These are phyloP conservation scores for western clawed frog (Xenopus tropicalis) DNA, from an alignment of 2,113 vertebrate genomes.

Conservation along the genomic window UCB_Xtro_10.0 CM004448.2:88540001-88540500, in stretches of 20 bases:
- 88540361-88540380: neutral
- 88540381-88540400: neutral
- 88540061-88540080: slow-evolving; percentile 30
- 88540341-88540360: neutral
- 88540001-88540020: slow-evolving; percentile 35
- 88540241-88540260: neutral
- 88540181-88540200: neutral
- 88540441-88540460: too few relatives aligned
- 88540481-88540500: too few relatives aligned
- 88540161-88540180: neutral
- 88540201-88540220: neutral
- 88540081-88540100: slow-evolving; percentile 32
- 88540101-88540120: slow-evolving; percentile 10
- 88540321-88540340: neutral
- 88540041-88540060: slow-evolving; percentile 36
- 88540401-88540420: too few relatives aligned
- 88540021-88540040: slow-evolving; percentile 36
- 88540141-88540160: slow-evolving; percentile 18
- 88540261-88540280: neutral
- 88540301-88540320: neutral
- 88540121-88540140: slow-evolving; percentile 19
- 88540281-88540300: neutral
- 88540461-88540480: too few relatives aligned
- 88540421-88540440: too few relatives aligned
- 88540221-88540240: neutral